Evolutionary conservation across 1,140 invertebrate genomes (phyloP).

Genomic region (Caenorhabditis briggsae): DNA sequence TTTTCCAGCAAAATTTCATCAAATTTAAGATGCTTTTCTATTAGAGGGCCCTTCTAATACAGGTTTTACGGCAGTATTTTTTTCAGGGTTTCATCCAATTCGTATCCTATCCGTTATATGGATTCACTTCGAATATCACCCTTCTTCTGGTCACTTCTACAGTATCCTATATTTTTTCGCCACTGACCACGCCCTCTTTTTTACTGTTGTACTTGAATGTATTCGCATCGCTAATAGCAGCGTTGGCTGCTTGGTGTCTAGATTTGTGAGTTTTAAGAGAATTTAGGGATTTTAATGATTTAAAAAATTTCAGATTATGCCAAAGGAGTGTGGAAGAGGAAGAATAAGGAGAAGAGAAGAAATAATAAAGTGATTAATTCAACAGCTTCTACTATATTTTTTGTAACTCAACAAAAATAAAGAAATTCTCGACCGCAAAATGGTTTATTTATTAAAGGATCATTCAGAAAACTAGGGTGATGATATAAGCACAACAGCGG

Average conservation of each 20-base stretch:
- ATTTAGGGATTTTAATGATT: background rate
- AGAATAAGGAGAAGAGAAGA: background rate
- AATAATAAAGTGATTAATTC: background rate
- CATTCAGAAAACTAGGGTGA: conserved; percentile 25
- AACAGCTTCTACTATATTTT: background rate
- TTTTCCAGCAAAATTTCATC: too few relatives aligned
- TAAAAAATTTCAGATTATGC: background rate
- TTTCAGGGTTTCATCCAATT: conserved; percentile 47
- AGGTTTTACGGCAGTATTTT: too few relatives aligned
- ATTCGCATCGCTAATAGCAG: background rate
- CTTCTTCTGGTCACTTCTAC: conserved; percentile 23
- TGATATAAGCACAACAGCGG: conserved; percentile 18
- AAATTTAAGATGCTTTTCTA: too few relatives aligned
- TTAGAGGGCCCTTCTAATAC: background rate
- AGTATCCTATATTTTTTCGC: conserved; percentile 35
- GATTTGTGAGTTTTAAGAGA: conserved; percentile 11
- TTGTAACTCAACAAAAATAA: too few relatives aligned
- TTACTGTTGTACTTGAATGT: conserved; percentile 20
- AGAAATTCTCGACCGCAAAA: background rate
- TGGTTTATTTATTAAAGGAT: conserved; percentile 13
- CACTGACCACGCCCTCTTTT: conserved; percentile 7
- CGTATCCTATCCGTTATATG: conserved; percentile 23
- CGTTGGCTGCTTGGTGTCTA: background rate
- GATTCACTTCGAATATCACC: conserved; percentile 37
- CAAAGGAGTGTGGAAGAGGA: background rate